Evolutionary conservation across 1,140 invertebrate species (phyloP), one percentile per base, ranked within the genome.

Genomic region (Drosophila fuyamai): DNA sequence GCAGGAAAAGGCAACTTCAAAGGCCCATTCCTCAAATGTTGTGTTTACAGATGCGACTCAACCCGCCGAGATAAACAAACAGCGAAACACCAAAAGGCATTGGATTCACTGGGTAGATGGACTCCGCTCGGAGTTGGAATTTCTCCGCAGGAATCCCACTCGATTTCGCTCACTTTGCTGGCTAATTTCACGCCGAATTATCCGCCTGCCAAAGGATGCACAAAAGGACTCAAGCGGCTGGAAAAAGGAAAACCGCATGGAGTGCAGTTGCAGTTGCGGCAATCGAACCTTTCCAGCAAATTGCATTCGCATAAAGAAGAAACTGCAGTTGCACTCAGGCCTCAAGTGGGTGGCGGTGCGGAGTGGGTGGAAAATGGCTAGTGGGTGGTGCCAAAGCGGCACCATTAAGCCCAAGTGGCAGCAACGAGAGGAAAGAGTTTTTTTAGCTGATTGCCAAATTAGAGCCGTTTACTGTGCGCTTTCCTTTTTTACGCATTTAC

Each of bases 241-340:
- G 56, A 51, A 66, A 68, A 46, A 32, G 65, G 40, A 68, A 67
- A 68, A 36, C 65, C 65, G 4, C 72, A 61, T 70, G 36, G 10
- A 60, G 68, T 60, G 13, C 40, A 23, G 40, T 41, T 60, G 50
- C 53, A 23, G 40, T 41, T 60, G 50, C 53, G 55, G 48, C 54
- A 76, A 90, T 90, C 85, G 85, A 90, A 90, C 79, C 77, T 90
- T 90, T 90, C 85, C 85, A 90, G 79, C 79, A 90, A 90, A 90
- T 90, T 90, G 86, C 85, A 66, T 85, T 90, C 81, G 86, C 86
- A 90, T 90, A 90, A 90, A 90, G 79, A 76, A 78, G 43, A 75
- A 65, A 68, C 81, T 82, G 61, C 51, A 62, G 72, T 67, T 54
- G 55, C 68, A 58, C 62, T 54, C 70, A 41, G 43, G n/a, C 53